Base-by-base conservation (phyloP, 2,113 vertebrate genomes). In the Pangasianodon gigas region DNA sequence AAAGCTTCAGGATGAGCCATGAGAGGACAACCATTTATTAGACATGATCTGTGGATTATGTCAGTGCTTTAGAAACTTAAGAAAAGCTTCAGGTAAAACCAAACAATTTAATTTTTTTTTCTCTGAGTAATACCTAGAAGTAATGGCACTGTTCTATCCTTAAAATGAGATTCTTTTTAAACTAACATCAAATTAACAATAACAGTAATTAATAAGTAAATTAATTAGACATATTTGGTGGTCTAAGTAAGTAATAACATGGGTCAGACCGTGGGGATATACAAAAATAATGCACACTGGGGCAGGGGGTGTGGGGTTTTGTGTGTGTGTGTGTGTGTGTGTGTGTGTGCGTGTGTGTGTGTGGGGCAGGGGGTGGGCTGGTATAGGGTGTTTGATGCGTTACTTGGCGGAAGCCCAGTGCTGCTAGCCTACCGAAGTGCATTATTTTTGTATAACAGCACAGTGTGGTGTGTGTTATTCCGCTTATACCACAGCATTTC, bases 21-120 rank as follows among this genome's bases (percentile, higher is more conserved):
- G 85, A 74, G 51, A 86, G 85, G 46, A 6, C n/a, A 71, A 32
- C 21, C 46, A 71, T 81, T 86, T 46, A 81, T 80, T 6, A 85
- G 8, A 37, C 37, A 71, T 32, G 26, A 52, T 16, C 51, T 81
- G 48, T 52, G 26, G 69, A 60, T 79, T 60, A 24, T 46, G 54
- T 46, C 26, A 71, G 4, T 37, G 65, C 85, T 86, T 54, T 74
- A 37, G 8, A 37, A 74, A 46, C 56, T 56, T 37, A 54, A 56
- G 14, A 46, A 60, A 56, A 44, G 46, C 46, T 52, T 86, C 67
- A 32, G 46, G 46, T 37, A 74, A 21, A 74, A 37, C 16, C 9
- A 56, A 54, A 13, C 14, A 71, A 41, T 37, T 13, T 54, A 37
- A 37, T 18, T 7, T 16, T 18, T 71, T 71, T 71, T 71, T 37